Evolutionary conservation across 2,113 vertebrate genomes (phyloP).

Genomic region (Aramus guarauna): DNA sequence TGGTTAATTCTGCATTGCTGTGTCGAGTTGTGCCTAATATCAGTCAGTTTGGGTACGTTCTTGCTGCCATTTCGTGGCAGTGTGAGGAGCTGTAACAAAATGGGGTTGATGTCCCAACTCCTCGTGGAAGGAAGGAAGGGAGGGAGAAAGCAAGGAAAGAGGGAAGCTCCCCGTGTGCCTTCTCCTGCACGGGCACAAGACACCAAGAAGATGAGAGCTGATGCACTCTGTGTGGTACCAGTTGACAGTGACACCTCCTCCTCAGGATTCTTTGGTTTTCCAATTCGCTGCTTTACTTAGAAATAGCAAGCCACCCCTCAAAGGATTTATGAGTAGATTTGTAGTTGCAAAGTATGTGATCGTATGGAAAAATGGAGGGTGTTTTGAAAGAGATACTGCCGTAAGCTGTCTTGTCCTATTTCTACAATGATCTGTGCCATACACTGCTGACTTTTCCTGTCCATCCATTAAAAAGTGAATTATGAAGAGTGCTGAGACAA

Average conservation of each 20-base stretch:
- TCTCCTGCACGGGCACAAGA: neutral
- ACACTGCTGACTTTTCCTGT: slow-evolving; percentile 53
- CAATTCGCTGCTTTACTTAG: neutral
- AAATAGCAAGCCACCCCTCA: slow-evolving; percentile 18
- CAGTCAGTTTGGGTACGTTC: neutral
- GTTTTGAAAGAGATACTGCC: neutral
- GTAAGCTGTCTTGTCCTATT: slow-evolving; percentile 23
- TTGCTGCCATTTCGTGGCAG: neutral
- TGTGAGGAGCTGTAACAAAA: neutral
- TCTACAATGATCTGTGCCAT: slow-evolving; percentile 30
- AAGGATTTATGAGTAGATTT: neutral
- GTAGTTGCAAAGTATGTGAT: neutral
- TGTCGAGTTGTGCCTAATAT: neutral
- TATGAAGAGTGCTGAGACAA: slow-evolving; percentile 61
- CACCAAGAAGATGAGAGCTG: neutral
- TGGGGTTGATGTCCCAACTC: neutral
- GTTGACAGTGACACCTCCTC: neutral
- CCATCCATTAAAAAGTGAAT: slow-evolving; percentile 60
- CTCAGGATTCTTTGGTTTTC: neutral
- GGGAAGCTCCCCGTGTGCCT: neutral
- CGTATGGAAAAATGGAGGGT: neutral
- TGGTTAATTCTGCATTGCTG: neutral
- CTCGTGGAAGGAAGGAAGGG: neutral
- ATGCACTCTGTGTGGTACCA: neutral
- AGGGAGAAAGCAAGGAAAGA: too few species aligned